phyloP scores from a whole-genome alignment of 2,888 invertebrate genomes.

The Sinelater perroti region DNA sequence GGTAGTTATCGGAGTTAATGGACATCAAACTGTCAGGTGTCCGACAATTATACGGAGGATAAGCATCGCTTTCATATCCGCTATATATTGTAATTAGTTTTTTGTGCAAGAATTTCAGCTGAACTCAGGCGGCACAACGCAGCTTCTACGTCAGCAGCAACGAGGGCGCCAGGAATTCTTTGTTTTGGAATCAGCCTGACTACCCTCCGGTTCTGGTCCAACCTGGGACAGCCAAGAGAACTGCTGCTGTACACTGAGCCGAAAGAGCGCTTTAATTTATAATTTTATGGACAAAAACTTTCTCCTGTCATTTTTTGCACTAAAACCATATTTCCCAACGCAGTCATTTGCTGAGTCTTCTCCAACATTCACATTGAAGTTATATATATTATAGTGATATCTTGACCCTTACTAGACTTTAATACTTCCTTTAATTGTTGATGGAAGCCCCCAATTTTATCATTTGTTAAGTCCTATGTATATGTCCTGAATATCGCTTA shows the following conservation, averaged over 20 bases:
- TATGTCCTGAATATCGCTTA: no score
- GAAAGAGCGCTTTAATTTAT: slow-evolving; percentile 59
- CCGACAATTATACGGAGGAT: slow-evolving; percentile 70
- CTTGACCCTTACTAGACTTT: no score
- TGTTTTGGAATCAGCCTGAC: slow-evolving; percentile 68
- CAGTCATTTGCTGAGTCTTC: no score
- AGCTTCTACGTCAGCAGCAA: slow-evolving; percentile 92
- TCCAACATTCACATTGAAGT: no score
- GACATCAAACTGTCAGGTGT: slow-evolving; percentile 87
- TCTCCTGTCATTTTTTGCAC: no score
- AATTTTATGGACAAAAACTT: slow-evolving; percentile 45
- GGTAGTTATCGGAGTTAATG: slow-evolving; percentile 67
- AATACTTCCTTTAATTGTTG: no score
- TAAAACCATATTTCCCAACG: no score
- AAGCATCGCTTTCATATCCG: slow-evolving; percentile 57
- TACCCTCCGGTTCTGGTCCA: slow-evolving; percentile 67
- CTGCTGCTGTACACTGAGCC: slow-evolving; percentile 64
- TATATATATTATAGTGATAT: no score
- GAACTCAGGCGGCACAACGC: slow-evolving; percentile 85
- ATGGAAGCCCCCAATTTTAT: no score
- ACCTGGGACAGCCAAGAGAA: slow-evolving; percentile 62
- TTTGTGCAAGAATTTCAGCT: slow-evolving; percentile 79
- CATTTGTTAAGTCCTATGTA: no score
- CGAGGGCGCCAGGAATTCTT: slow-evolving; percentile 91
- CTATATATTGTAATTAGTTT: slow-evolving; percentile 75